Conservation (phyloP, 2,888 invertebrate genomes). For the Fabriciana adippe region DNA sequence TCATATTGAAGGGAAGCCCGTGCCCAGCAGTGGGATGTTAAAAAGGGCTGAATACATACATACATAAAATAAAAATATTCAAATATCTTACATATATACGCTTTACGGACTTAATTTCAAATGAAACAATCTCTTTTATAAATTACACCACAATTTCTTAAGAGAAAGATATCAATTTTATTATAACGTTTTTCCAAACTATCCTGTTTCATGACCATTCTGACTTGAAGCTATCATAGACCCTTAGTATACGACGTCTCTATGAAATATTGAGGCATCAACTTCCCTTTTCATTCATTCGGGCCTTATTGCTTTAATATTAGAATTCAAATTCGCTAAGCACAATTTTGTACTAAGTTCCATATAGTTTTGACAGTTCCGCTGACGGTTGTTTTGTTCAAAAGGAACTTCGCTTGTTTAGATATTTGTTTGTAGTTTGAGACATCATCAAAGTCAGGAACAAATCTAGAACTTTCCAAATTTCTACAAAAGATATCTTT, state of each 20-base stretch:
- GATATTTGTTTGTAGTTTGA: slow-evolving; percentile 58
- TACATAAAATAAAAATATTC: too few relatives aligned
- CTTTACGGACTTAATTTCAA: too few relatives aligned
- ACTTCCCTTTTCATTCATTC: slow-evolving; percentile 27
- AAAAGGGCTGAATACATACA: too few relatives aligned
- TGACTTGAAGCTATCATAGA: slow-evolving; percentile 43
- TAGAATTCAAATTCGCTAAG: slow-evolving; percentile 40
- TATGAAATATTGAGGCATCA: slow-evolving; percentile 61
- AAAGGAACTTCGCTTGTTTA: slow-evolving; percentile 53
- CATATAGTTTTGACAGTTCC: slow-evolving; percentile 42
- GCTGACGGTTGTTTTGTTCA: slow-evolving; percentile 54
- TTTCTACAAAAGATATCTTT: background rate
- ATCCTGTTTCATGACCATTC: slow-evolving; percentile 40
- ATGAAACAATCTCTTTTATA: slow-evolving; percentile 21
- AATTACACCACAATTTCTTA: slow-evolving; percentile 25
- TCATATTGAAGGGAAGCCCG: too few relatives aligned
- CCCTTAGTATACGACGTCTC: slow-evolving; percentile 50
- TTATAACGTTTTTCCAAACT: slow-evolving; percentile 40
- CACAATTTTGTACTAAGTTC: slow-evolving; percentile 9
- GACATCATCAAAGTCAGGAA: slow-evolving; percentile 48
- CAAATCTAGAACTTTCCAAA: slow-evolving; percentile 35
- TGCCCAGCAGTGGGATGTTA: too few relatives aligned
- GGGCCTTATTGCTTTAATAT: background rate
- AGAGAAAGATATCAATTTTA: slow-evolving; percentile 32
- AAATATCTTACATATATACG: too few relatives aligned